A percentile compares a stretch with the other conserved stretches of the same genome.
Evolutionary conservation across 2,888 invertebrate species (phyloP).

Genomic region (Nebria salina): DNA sequence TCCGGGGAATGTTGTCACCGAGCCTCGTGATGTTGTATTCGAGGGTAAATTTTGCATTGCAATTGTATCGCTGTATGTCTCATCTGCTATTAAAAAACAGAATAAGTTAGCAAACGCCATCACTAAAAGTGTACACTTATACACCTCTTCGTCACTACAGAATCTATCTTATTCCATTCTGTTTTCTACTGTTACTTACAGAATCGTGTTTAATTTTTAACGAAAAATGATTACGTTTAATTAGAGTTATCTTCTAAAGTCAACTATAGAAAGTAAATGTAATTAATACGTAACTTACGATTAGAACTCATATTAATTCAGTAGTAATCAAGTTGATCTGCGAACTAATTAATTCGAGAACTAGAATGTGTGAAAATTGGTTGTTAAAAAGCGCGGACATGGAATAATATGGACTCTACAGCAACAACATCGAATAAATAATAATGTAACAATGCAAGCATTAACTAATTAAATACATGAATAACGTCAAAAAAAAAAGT

Average conservation of each 20-base stretch:
- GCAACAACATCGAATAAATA: neutral
- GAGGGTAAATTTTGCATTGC: constrained; percentile 56
- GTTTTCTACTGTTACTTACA: no score
- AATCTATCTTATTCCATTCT: no score
- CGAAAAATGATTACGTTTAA: no score
- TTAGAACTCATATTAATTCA: no score
- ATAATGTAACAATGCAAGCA: neutral
- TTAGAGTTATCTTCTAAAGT: no score
- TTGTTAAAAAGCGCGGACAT: neutral
- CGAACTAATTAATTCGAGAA: no score
- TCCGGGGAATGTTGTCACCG: constrained; percentile 50
- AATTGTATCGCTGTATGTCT: constrained; percentile 52
- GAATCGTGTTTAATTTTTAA: no score
- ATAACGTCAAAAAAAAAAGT: neutral
- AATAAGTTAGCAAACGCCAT: constrained; percentile 25
- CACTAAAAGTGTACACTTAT: constrained; percentile 44
- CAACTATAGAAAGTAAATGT: no score
- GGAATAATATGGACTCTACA: neutral
- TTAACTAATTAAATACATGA: neutral
- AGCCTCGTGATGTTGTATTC: constrained; percentile 56
- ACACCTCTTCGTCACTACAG: constrained; percentile 4
- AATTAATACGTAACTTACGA: no score
- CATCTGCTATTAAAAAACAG: constrained; percentile 42
- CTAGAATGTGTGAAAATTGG: no score
- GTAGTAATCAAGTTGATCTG: no score